These are phyloP conservation scores for Opisthocomus hoazin DNA, from an alignment of 2,113 vertebrate species.

Conservation along the genomic window DNA sequence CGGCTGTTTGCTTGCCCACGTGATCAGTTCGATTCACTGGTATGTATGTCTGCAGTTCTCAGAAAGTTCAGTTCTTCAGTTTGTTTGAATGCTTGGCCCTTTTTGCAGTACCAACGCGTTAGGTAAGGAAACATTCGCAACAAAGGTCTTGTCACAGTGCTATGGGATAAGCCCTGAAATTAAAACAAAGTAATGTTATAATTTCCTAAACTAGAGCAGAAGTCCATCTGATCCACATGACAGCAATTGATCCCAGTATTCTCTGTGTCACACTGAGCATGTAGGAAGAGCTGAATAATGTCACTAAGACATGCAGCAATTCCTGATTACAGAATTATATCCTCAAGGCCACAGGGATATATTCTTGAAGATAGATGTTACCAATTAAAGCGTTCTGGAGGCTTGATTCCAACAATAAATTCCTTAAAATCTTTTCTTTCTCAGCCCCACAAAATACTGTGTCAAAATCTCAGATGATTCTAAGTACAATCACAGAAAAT, in stretches of 20 bases:
- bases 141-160: background rate
- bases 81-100: background rate
- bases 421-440: background rate
- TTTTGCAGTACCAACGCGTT: background rate
- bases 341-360: background rate
- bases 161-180: background rate
- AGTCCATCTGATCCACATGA: background rate
- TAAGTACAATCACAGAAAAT: constrained; percentile 2
- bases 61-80: background rate
- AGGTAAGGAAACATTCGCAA: background rate
- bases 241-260: background rate
- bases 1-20: constrained; percentile 90
- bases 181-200: background rate
- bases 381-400: background rate
- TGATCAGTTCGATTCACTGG: constrained; percentile 94
- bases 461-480: background rate
- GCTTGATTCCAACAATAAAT: background rate
- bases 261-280: background rate
- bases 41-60: constrained; percentile 65
- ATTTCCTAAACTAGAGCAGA: background rate
- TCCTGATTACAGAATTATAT: background rate
- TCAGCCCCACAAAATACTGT: background rate
- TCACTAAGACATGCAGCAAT: background rate
- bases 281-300: background rate
- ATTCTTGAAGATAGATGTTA: background rate